Percentiles rank a stretch among this genome's conserved stretches.
These are phyloP conservation scores for Autographa gamma DNA, from an alignment of 2,888 invertebrate species.

Conservation along the genomic window DNA sequence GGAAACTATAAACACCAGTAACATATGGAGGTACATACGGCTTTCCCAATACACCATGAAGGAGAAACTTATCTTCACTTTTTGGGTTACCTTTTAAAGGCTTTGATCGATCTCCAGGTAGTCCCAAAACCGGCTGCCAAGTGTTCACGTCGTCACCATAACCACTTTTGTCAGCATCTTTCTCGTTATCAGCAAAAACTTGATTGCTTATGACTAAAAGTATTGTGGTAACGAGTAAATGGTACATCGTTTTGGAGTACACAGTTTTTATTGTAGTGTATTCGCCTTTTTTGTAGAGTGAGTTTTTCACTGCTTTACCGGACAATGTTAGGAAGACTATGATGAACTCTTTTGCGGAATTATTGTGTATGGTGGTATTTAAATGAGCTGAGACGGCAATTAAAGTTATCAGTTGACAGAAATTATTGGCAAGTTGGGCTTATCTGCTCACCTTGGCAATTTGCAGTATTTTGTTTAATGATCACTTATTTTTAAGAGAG, in stretches of 20 bases:
- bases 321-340: too few relatives aligned
- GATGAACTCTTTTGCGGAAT: neutral
- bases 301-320: too few relatives aligned
- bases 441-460: too few relatives aligned
- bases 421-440: slow-evolving; percentile 30
- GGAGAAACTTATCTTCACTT: slow-evolving; percentile 65
- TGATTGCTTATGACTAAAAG: slow-evolving; percentile 37
- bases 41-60: slow-evolving; percentile 50
- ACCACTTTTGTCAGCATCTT: slow-evolving; percentile 26
- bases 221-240: slow-evolving; percentile 11
- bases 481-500: neutral
- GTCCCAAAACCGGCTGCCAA: slow-evolving; percentile 64
- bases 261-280: neutral
- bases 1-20: slow-evolving; percentile 67
- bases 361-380: slow-evolving; percentile 24
- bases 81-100: slow-evolving; percentile 65
- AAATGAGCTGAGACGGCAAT: slow-evolving; percentile 46
- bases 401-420: slow-evolving; percentile 62
- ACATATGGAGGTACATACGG: slow-evolving; percentile 62
- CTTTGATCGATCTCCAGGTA: slow-evolving; percentile 65
- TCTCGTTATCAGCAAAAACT: slow-evolving; percentile 27
- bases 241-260: slow-evolving; percentile 41
- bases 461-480: too few relatives aligned
- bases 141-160: slow-evolving; percentile 45
- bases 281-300: too few relatives aligned